phyloP scores from a whole-genome alignment of 2,113 vertebrate species.

The Corythornis cristatus region DNA sequence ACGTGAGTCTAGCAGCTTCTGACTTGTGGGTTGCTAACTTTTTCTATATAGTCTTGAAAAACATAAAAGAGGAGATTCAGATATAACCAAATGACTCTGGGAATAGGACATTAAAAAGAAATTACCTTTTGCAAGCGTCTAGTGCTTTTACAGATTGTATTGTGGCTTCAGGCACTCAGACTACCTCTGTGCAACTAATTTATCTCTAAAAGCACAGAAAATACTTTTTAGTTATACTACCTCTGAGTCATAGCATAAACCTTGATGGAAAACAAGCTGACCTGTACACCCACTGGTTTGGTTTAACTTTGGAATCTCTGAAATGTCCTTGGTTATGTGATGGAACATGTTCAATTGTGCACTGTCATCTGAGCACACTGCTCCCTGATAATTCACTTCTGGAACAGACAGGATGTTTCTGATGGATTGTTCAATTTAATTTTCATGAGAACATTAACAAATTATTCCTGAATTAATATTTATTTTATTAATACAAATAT shows the following conservation, averaged over 20 bases:
- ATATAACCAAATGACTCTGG: not conserved
- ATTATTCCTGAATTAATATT: not conserved
- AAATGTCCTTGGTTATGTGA: not conserved
- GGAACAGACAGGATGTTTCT: not conserved
- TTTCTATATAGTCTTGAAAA: not conserved
- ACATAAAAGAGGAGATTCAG: not conserved
- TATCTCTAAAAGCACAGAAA: not conserved
- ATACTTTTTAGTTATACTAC: not conserved
- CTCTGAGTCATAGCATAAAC: not conserved
- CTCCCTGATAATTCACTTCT: not conserved
- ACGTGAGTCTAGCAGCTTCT: not conserved
- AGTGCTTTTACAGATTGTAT: not conserved
- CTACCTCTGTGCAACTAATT: not conserved
- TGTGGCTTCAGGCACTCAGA: not conserved
- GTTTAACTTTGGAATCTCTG: not conserved
- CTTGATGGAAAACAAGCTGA: not conserved
- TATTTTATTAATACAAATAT: not conserved
- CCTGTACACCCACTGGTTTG: not conserved
- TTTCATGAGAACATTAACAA: not conserved
- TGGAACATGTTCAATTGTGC: rapidly evolving
- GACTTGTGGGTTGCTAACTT: not conserved
- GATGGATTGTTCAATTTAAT: not conserved
- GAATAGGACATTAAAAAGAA: not conserved
- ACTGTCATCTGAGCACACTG: not conserved
- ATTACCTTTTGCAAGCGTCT: not conserved